These are phyloP conservation scores for Nipponia nippon DNA, from an alignment of 2,113 vertebrate genomes.

Conservation along the genomic window DNA sequence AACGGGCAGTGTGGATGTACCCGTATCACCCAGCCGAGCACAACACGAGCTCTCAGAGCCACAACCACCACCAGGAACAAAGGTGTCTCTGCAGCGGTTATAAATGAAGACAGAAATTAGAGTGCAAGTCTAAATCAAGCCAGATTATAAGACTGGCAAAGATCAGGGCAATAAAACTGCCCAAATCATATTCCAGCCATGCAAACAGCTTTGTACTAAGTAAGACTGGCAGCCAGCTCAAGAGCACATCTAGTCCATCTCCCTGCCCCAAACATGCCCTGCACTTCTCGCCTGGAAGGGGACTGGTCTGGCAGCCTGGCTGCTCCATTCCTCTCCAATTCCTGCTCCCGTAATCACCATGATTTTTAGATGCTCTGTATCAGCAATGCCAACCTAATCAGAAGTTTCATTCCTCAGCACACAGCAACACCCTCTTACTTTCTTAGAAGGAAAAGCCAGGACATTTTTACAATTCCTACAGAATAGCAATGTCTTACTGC, in stretches of 20 bases:
- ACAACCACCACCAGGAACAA: constrained; percentile 20
- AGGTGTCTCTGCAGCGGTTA: neutral
- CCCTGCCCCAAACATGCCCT: neutral
- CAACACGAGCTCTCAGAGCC: neutral
- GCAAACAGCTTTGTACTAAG: constrained; percentile 30
- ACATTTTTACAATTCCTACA: neutral
- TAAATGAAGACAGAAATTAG: constrained; percentile 43
- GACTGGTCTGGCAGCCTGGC: neutral
- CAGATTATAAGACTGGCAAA: constrained; percentile 40
- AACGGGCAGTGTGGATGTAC: neutral
- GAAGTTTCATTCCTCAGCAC: neutral
- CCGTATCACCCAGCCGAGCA: neutral
- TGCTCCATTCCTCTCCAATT: neutral
- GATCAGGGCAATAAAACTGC: constrained; percentile 41
- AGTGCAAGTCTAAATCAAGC: constrained; percentile 36
- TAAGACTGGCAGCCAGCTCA: neutral
- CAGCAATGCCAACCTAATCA: neutral
- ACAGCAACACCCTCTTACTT: fast-evolving
- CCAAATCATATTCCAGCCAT: constrained; percentile 35
- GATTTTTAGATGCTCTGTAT: fast-evolving
- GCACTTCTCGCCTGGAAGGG: neutral
- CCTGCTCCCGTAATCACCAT: neutral
- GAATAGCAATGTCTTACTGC: neutral
- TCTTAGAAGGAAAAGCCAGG: neutral
- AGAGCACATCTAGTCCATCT: neutral